Percentiles rank a stretch among this genome's conserved stretches.
phyloP scores from a whole-genome alignment of 2,888 invertebrate genomes.

The Drosophila picticornis region DNA sequence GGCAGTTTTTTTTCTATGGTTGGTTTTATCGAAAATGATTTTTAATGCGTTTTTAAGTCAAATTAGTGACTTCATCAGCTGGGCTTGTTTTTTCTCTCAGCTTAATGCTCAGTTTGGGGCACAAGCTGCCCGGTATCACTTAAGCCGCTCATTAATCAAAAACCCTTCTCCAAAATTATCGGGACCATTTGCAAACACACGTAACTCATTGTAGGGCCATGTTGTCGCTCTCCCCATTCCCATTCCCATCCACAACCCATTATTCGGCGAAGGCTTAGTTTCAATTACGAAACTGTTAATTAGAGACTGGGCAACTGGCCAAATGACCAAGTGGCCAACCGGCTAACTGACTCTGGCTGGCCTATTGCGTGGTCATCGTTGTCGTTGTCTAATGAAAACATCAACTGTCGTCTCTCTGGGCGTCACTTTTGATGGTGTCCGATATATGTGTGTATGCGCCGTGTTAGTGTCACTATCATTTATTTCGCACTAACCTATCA shows the following conservation, averaged over 20 bases:
- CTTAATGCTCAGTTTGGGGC: conserved; percentile 46
- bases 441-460: conserved; percentile 15
- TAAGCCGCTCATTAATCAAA: conserved; percentile 77
- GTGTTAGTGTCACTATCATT: conserved; percentile 21
- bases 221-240: not conserved
- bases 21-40: conserved; percentile 75
- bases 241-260: not conserved
- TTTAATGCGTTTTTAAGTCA: conserved; percentile 80
- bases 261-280: conserved; percentile 47
- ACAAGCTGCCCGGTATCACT: conserved; percentile 63
- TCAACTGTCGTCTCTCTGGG: conserved; percentile 48
- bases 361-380: conserved; percentile 49
- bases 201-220: conserved; percentile 47
- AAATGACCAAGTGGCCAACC: conserved; percentile 7
- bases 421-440: conserved; percentile 23
- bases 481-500: conserved; percentile 22
- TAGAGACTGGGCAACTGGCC: conserved; percentile 50
- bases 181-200: conserved; percentile 53
- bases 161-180: conserved; percentile 52
- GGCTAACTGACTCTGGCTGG: conserved; percentile 17
- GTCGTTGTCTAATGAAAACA: conserved; percentile 61
- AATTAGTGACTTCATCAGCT: conserved; percentile 78
- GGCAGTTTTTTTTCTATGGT: conserved; percentile 20
- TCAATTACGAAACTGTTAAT: conserved; percentile 73
- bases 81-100: conserved; percentile 54